phyloP scores from a whole-genome alignment of 2,888 invertebrate species.

The Lumbricus terrestris region DNA sequence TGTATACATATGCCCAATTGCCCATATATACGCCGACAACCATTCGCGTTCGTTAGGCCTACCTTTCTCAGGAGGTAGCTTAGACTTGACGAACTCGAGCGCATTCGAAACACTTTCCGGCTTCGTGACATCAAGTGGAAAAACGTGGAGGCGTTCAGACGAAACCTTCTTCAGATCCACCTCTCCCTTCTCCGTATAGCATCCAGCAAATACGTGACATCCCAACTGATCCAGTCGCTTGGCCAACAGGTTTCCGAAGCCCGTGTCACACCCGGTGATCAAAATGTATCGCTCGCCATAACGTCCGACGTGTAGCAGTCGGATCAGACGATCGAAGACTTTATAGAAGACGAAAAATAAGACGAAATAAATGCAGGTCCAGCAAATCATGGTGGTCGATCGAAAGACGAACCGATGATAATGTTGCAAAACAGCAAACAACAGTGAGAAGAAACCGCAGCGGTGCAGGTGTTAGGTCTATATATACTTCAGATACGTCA shows the following conservation, averaged over 20 bases:
- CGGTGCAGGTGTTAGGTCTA: too few species aligned
- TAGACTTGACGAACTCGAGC: not conserved
- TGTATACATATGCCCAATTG: too few species aligned
- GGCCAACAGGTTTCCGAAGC: conserved; percentile 22
- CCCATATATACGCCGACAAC: too few species aligned
- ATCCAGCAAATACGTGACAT: conserved; percentile 23
- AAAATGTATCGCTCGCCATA: conserved; percentile 11
- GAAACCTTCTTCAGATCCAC: conserved; percentile 7
- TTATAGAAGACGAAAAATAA: not conserved
- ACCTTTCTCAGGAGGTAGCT: conserved; percentile 5
- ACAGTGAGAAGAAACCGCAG: not conserved
- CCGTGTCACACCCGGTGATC: conserved; percentile 25
- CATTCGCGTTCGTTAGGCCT: too few species aligned
- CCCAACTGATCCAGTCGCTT: conserved; percentile 20
- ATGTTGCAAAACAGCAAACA: not conserved
- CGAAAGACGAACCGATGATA: too few species aligned
- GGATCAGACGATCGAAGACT: not conserved
- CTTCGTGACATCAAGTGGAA: conserved; percentile 55
- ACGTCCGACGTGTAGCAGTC: not conserved
- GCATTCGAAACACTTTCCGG: conserved; percentile 34
- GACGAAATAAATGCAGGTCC: not conserved
- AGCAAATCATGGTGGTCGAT: not conserved
- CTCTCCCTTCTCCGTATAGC: conserved; percentile 21
- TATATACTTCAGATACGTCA: not conserved
- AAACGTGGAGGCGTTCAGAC: conserved; percentile 41